phyloP scores from a whole-genome alignment of 2,113 vertebrate genomes.

The Pleuronectes platessa region DNA sequence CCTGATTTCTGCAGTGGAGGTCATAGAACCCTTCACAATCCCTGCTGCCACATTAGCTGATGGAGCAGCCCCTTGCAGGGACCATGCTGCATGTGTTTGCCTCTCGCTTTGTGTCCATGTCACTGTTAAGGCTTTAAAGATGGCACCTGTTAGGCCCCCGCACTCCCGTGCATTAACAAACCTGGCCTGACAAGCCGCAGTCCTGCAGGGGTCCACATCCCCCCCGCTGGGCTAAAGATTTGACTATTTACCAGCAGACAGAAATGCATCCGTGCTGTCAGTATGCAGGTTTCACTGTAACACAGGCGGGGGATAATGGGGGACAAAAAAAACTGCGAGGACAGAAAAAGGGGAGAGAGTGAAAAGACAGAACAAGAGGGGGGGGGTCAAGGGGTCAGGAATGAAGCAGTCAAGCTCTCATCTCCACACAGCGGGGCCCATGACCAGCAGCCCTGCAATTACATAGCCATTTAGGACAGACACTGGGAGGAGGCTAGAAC shows the following conservation, averaged over 20 bases:
- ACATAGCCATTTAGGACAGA: slow-evolving; percentile 71
- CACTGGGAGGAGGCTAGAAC: slow-evolving; percentile 43
- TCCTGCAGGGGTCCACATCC: slow-evolving; percentile 49
- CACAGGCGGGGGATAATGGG: slow-evolving; percentile 8
- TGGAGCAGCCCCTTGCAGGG: background rate
- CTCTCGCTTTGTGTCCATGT: slow-evolving; percentile 70
- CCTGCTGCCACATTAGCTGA: background rate
- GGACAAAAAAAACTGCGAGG: slow-evolving; percentile 8
- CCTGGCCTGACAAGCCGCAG: slow-evolving; percentile 31
- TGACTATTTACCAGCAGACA: slow-evolving; percentile 58
- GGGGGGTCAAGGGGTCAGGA: slow-evolving; percentile 66
- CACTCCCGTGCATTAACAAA: slow-evolving; percentile 70
- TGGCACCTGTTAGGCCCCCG: slow-evolving; percentile 68
- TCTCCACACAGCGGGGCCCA: slow-evolving; percentile 66
- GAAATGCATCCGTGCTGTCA: slow-evolving; percentile 26
- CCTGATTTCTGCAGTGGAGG: slow-evolving; percentile 1
- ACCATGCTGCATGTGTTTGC: slow-evolving; percentile 19
- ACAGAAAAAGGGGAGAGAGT: slow-evolving; percentile 29
- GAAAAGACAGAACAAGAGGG: slow-evolving; percentile 52
- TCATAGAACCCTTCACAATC: slow-evolving; percentile 6
- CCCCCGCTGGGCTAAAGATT: slow-evolving; percentile 59
- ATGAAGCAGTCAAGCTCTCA: slow-evolving; percentile 69
- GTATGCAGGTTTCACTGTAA: slow-evolving; percentile 23
- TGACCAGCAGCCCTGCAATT: slow-evolving; percentile 73
- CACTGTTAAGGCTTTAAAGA: slow-evolving; percentile 72